Base-by-base conservation (phyloP, 2,888 invertebrate genomes). In the Tiliacea aurago region DNA sequence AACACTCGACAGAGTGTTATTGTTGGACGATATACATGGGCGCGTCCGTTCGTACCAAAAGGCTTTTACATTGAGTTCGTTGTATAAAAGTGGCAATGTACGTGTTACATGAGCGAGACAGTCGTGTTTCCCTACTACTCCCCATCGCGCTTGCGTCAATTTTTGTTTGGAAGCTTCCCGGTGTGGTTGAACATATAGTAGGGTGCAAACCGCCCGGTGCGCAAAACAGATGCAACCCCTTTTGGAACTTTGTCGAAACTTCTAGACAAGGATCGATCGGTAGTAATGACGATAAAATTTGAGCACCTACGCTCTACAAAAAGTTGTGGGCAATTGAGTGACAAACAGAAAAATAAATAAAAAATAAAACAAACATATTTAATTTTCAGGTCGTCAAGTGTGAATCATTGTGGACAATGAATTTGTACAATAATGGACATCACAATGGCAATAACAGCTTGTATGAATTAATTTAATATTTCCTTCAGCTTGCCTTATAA, bases 381-480 rank as follows among this genome's bases (percentile, higher is more conserved):
- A 65, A 85, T 83, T 85, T 84, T 85, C 70, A 75, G 76, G 55
- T 70, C 61, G 72, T 81, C 81, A 84, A 73, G 81, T 84, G 88
- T 90, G 90, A 91, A 84, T 91, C 90, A 90, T 89, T 78, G 81
- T 82, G 82, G 70, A 85, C 85, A 87, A 84, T 85, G 70, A 80
- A 81, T 81, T 74, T 81, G 70, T 84, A 81, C 67, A 67, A 58
- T 80, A 84, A 81, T 85, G 89, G 76, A 90, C 90, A 91, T 86
- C 84, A 90, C 90, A 92, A 92, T 91, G 89, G 85, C 88, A 90
- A 87, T 89, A 89, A 88, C 80, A 81, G 84, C 74, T 85, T 85
- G 86, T 85, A 86, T 87, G 81, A 88, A 87, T 88, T 86, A 87
- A 90, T 89, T 89, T 81, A 86, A 83, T 86, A 86, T 89, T 90